phyloP scores from a whole-genome alignment of 2,797 vertebrate genomes.

The Aythya fuligula region DNA sequence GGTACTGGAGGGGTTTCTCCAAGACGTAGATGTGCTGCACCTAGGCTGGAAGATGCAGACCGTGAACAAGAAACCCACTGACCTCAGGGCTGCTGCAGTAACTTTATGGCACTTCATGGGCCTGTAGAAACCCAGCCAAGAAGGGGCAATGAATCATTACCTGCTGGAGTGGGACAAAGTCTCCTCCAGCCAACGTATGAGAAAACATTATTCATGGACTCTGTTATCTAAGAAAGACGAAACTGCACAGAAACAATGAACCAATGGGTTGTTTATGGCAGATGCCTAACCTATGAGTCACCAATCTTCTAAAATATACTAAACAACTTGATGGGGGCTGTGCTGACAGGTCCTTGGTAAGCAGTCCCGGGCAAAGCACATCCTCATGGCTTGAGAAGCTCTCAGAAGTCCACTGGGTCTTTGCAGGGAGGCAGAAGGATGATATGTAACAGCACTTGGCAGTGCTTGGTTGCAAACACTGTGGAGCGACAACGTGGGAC shows the following conservation, averaged over 20 bases:
- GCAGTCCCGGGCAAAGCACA: neutral
- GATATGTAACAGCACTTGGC: neutral
- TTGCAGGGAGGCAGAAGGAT: neutral
- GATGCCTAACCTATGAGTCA: neutral
- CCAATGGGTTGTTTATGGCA: neutral
- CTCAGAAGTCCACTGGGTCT: neutral
- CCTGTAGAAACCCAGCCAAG: neutral
- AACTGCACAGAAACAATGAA: neutral
- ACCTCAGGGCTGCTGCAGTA: neutral
- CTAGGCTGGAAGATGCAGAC: rapidly evolving
- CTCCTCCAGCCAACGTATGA: neutral
- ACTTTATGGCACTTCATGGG: neutral
- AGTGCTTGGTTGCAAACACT: neutral
- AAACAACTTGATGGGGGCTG: neutral
- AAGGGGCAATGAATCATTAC: neutral
- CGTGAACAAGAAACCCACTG: neutral
- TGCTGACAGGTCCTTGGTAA: neutral
- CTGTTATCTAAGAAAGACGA: neutral
- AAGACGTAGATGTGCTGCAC: neutral
- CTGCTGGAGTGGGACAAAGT: neutral
- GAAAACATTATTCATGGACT: neutral
- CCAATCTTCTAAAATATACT: neutral
- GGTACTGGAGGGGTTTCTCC: neutral
- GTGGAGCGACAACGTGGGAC: neutral
- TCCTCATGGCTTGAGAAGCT: neutral